Evolutionary conservation across 2,888 invertebrate genomes (phyloP), one percentile per base, ranked within the genome.

Genomic region (Thymelicus acteon): DNA sequence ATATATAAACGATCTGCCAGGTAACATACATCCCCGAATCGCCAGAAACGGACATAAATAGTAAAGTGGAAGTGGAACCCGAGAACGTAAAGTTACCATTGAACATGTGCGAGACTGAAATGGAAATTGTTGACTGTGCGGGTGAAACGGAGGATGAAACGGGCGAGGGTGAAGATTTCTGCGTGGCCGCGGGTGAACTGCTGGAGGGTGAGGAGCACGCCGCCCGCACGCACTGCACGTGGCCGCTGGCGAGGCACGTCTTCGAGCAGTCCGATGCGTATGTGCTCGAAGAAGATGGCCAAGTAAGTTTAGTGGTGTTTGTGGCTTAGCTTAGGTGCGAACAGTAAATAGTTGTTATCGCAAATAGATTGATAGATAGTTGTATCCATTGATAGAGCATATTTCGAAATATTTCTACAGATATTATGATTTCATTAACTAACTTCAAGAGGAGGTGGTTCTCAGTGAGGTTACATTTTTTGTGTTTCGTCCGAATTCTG

Each of bases 201-300:
- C 19, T 24, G 61, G 60, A n/a, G 37, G 67, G 57, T 13, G 74
- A n/a, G 66, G 63, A 77, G 57, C 88, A 79, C 71, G 84, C 85
- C 68, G 94, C 94, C 72, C 87, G 94, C 71, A 94, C 94, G 74
- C 93, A 94, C 82, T 91, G 90, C 83, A 89, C 94, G 74, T 94
- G 94, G 94, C 93, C 93, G 73, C 80, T 92, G 71, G 72, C 81
- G 71, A 15, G 75, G 48, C 72, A 67, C 61, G 73, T 74, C 37
- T 75, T 72, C 67, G 70, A 60, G 8, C 72, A 69, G 40, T 70
- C 65, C 24, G 75, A 77, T 44, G 78, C 75, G 2, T 82, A 78
- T 67, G 80, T 82, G 40, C 78, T 87, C 31, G 87, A 86, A 31
- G 88, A 88, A 37, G 89, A 89, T 64, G 78, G 76, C 6, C 85